These are phyloP conservation scores for Caenorhabditis remanei DNA, from an alignment of 1,140 invertebrate genomes.

Conservation along the genomic window DNA sequence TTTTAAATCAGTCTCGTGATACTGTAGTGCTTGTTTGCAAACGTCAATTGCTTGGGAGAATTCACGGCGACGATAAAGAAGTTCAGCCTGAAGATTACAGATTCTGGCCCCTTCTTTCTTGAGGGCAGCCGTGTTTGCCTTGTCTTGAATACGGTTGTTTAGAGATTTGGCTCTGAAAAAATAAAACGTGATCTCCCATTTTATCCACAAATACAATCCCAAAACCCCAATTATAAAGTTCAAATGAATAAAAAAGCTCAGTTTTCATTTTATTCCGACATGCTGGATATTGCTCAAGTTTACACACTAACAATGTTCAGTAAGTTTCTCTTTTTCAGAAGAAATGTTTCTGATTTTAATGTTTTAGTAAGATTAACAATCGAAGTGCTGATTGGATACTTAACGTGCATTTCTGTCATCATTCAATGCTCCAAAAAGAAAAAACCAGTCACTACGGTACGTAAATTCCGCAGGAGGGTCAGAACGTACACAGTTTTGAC, in stretches of 20 bases:
- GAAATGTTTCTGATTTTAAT: background rate
- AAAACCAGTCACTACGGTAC: background rate
- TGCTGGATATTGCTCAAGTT: background rate
- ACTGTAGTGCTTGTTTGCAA: slow-evolving; percentile 88
- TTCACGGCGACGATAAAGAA: background rate
- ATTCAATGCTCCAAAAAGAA: slow-evolving; percentile 13
- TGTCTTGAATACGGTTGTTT: slow-evolving; percentile 28
- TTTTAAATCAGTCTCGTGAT: slow-evolving; percentile 85
- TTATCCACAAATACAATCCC: too few species aligned
- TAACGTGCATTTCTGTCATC: slow-evolving; percentile 22
- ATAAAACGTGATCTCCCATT: background rate
- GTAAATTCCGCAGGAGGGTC: background rate
- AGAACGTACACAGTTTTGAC: too few species aligned
- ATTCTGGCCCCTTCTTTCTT: slow-evolving; percentile 33
- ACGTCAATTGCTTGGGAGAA: slow-evolving; percentile 84
- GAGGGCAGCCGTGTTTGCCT: slow-evolving; percentile 1
- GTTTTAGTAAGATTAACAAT: slow-evolving; percentile 8
- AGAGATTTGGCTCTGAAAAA: slow-evolving; percentile 27
- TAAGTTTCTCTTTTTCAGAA: background rate
- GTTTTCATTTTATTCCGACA: background rate
- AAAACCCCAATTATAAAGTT: background rate
- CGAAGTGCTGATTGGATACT: background rate
- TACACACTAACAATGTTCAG: background rate
- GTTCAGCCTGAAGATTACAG: slow-evolving; percentile 42
- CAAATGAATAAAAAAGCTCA: slow-evolving; percentile 4